These are phyloP conservation scores for Potamarius usumacintae DNA, from an alignment of 2,113 vertebrate genomes.

Conservation along the genomic window DNA sequence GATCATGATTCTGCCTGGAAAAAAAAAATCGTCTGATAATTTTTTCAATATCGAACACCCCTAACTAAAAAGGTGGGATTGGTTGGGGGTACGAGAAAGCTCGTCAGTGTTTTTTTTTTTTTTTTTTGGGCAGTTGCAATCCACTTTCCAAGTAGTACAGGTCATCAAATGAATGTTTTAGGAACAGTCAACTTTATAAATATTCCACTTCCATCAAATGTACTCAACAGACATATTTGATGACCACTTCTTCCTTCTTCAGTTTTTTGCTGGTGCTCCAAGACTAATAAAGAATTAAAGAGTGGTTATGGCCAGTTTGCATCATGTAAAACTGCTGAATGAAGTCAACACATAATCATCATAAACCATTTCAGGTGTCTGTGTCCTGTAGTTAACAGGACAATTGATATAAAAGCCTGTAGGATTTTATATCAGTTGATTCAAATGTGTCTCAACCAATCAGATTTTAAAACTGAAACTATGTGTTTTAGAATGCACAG, in stretches of 20 bases:
- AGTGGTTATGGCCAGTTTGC: background rate
- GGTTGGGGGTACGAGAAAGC: background rate
- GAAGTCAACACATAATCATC: conserved; percentile 3
- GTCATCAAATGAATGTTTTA: background rate
- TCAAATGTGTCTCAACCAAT: background rate
- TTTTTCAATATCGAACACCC: too few relatives aligned
- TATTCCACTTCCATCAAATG: background rate
- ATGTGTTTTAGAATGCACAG: background rate
- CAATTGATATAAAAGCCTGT: too few relatives aligned
- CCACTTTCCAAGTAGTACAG: background rate
- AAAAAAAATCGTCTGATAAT: too few relatives aligned
- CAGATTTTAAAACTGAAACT: background rate
- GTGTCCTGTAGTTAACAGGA: too few relatives aligned
- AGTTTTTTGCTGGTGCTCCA: background rate
- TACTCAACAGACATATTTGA: background rate
- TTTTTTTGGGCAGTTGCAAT: background rate
- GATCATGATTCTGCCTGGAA: too few relatives aligned
- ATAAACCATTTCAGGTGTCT: conserved; percentile 2
- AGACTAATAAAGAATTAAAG: background rate
- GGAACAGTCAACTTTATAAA: background rate
- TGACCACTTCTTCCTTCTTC: background rate
- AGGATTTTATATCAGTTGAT: background rate
- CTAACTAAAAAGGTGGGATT: background rate
- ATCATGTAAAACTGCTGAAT: background rate
- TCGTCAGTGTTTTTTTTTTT: background rate